Base-by-base conservation (phyloP, 2,113 vertebrate species). In the Thymallus thymallus region DNA sequence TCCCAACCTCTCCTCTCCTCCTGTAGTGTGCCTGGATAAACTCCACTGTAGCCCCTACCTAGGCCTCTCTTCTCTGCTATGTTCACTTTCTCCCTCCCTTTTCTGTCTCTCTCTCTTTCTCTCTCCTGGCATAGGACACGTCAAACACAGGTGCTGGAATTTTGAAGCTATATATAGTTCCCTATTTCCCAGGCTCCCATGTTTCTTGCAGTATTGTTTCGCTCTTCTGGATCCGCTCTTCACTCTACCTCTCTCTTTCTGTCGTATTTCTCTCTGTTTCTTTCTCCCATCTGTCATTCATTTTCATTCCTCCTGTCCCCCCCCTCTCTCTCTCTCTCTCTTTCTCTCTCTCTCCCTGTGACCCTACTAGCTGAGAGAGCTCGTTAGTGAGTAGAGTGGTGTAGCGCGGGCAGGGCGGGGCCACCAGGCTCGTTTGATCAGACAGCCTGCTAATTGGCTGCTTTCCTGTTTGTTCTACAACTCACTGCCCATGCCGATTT, bases 361-460 rank as follows among this genome's bases (percentile, higher is more conserved):
- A 26, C 65, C 61, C 66, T 68, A 75, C 69, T 61, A 68, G 22
- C 63, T 68, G 9, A 10, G 20, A 6, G 35, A 68, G 30, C 35
- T 68, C 65, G 35, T 68, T 68, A 68, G 65, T 32, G 35, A 45
- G 35, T 9, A 68, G 18, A 41, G 30, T 1, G 20, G 5, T n/a
- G 35, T 13, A 3, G 30, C 20, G 4, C 18, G 65, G 32, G 14
- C 30, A 3, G 65, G 30, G 18, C n/a, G 16, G 14, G 16, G 65
- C 20, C 6, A 22, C 20, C 5, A 22, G 14, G 32, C 30, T 45
- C 35, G n/a, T 68, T 41, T 68, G 65, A 68, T 68, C 65, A 68
- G 30, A 6, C 35, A 67, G 65, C 30, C 30, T 55, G 51, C 20
- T 55, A 14, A 14, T 55, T 20, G 13, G 51, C 51, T 55, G 16